phyloP scores from a whole-genome alignment of 1,140 invertebrate species.

The Drosophila ironensis region DNA sequence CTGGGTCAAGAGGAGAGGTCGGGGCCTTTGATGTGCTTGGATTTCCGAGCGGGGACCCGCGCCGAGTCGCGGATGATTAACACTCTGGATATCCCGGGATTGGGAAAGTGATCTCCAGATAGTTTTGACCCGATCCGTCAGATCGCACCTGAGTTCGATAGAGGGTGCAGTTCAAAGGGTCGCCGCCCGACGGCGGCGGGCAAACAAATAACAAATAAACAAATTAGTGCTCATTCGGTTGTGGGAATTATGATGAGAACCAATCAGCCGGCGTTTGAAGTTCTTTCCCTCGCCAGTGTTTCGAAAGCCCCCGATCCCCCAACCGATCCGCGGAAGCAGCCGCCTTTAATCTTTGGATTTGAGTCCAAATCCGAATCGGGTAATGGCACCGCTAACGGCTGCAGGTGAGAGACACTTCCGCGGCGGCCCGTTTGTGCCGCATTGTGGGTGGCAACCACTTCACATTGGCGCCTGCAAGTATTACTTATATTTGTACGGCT shows the following conservation, averaged over 20 bases:
- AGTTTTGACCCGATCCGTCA: conserved; percentile 29
- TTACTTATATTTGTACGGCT: conserved; percentile 53
- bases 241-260: conserved; percentile 53
- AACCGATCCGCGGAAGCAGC: conserved; percentile 44
- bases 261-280: conserved; percentile 50
- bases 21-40: conserved; percentile 52
- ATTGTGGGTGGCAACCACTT: conserved; percentile 62
- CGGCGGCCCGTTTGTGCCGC: conserved; percentile 44
- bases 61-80: conserved; percentile 65
- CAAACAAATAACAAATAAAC: conserved; percentile 67
- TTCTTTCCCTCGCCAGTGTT: too few relatives aligned
- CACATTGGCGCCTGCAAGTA: conserved; percentile 29
- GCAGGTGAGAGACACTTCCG: conserved; percentile 64
- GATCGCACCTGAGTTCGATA: conserved; percentile 62
- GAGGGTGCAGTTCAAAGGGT: conserved; percentile 53
- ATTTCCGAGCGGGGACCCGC: neutral
- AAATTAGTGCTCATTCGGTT: conserved; percentile 45
- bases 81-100: conserved; percentile 21
- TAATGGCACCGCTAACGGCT: conserved; percentile 29
- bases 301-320: too few relatives aligned
- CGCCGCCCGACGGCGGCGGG: conserved; percentile 18
- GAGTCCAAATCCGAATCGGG: too few relatives aligned
- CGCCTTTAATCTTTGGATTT: conserved; percentile 73
- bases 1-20: conserved; percentile 30
- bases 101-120: neutral